Conservation (phyloP, 2,888 invertebrate species). For the Cepaea hortensis region DNA sequence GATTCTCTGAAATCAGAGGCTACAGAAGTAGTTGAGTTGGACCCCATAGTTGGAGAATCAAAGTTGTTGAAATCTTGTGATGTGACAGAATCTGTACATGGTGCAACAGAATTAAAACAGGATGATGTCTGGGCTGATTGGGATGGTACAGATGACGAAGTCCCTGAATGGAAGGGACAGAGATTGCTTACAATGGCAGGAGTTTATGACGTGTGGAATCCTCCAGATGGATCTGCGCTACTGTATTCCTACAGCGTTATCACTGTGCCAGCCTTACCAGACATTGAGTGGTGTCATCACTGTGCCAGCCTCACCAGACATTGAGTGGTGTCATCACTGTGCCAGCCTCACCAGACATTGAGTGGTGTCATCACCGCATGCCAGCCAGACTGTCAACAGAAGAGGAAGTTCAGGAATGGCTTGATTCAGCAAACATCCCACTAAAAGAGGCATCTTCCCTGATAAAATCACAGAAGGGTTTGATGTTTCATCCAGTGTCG, state of each 20-base stretch:
- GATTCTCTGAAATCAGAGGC: neutral
- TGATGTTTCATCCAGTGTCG: conserved; percentile 85
- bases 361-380: conserved; percentile 87
- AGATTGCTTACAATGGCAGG: conserved; percentile 85
- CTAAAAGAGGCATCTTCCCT: conserved; percentile 65
- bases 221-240: conserved; percentile 74
- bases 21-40: neutral
- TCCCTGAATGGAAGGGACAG: conserved; percentile 51
- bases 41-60: neutral
- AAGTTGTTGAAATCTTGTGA: neutral
- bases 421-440: conserved; percentile 71
- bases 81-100: neutral
- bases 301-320: conserved; percentile 85
- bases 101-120: neutral
- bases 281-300: conserved; percentile 85
- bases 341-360: conserved; percentile 82
- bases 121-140: neutral
- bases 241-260: conserved; percentile 86
- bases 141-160: neutral
- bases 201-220: conserved; percentile 84
- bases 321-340: conserved; percentile 87
- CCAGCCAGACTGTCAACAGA: conserved; percentile 86
- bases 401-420: conserved; percentile 78
- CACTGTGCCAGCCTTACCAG: conserved; percentile 85
- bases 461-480: conserved; percentile 74